Percentiles rank a stretch among this genome's conserved stretches.
Conservation (phyloP, 2,113 vertebrate species). For the Gobiocypris rarus region DNA sequence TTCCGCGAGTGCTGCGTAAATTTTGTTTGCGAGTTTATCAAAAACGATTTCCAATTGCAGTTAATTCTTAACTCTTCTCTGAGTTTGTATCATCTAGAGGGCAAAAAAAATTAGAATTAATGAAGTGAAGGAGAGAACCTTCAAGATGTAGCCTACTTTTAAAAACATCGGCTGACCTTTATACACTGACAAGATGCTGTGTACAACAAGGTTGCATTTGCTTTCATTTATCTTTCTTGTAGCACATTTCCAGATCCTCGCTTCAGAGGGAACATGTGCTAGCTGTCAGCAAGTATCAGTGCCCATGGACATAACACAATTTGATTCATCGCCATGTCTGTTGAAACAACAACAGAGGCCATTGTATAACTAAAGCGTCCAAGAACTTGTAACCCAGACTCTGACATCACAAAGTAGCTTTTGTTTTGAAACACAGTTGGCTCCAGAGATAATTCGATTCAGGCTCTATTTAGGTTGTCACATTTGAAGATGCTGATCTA, state of each 20-base stretch:
- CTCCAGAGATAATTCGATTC: background rate
- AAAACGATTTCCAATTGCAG: too few species aligned
- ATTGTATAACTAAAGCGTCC: conserved; percentile 36
- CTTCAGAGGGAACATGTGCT: conserved; percentile 27
- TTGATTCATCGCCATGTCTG: conserved; percentile 45
- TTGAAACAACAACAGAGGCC: conserved; percentile 33
- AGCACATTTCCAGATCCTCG: background rate
- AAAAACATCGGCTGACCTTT: background rate
- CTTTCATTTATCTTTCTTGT: conserved; percentile 25
- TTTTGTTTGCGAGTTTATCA: too few species aligned
- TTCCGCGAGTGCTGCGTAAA: too few species aligned
- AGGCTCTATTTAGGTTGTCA: conserved; percentile 17
- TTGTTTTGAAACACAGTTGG: conserved; percentile 13
- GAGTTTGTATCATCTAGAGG: background rate
- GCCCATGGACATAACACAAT: conserved; percentile 37
- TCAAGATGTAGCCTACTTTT: background rate
- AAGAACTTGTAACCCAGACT: conserved; percentile 23
- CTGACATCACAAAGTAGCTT: conserved; percentile 38
- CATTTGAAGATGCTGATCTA: conserved; percentile 36
- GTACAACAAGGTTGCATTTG: background rate
- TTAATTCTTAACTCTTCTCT: background rate
- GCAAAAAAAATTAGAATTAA: background rate
- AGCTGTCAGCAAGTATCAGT: conserved; percentile 41
- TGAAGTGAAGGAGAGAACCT: background rate
- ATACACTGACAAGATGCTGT: background rate